A percentile compares a stretch with the other conserved stretches of the same genome.
Evolutionary conservation across 2,113 vertebrate species (phyloP).

Genomic region (Calyptommatus sinebrachiatus): DNA sequence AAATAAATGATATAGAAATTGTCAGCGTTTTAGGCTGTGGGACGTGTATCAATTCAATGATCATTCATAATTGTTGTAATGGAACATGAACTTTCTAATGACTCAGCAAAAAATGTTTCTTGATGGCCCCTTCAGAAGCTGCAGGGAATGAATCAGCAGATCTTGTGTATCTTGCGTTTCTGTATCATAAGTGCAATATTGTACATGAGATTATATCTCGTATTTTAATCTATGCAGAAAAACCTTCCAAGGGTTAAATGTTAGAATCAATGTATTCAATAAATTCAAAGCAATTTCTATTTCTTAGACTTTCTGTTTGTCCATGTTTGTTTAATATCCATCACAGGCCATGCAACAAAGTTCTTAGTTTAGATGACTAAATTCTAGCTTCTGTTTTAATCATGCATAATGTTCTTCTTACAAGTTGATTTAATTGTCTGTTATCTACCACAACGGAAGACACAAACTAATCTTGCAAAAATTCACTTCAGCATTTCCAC

Average conservation of each 20-base stretch:
- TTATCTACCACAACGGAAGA: not conserved
- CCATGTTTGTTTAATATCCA: not conserved
- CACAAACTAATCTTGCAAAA: not conserved
- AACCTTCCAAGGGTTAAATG: conserved; percentile 35
- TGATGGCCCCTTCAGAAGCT: conserved; percentile 36
- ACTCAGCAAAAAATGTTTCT: conserved; percentile 28
- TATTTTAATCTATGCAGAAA: not conserved
- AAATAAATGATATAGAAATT: not conserved
- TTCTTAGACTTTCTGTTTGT: not conserved
- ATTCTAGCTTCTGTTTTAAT: conserved; percentile 4
- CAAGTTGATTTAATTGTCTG: not conserved
- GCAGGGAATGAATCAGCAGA: conserved; percentile 19
- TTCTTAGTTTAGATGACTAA: conserved; percentile 3
- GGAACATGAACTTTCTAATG: conserved; percentile 33
- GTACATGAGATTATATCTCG: not conserved
- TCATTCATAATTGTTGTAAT: conserved; percentile 1
- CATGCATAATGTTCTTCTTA: not conserved
- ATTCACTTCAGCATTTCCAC: not conserved
- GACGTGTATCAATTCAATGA: conserved; percentile 1
- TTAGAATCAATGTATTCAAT: conserved; percentile 32
- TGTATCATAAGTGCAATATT: conserved; percentile 21
- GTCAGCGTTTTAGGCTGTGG: conserved; percentile 3
- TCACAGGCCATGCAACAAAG: not conserved
- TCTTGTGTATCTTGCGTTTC: conserved; percentile 12
- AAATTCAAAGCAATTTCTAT: conserved; percentile 40